Conservation (phyloP, 1,140 invertebrate genomes). For the Nautilus pompilius region DNA sequence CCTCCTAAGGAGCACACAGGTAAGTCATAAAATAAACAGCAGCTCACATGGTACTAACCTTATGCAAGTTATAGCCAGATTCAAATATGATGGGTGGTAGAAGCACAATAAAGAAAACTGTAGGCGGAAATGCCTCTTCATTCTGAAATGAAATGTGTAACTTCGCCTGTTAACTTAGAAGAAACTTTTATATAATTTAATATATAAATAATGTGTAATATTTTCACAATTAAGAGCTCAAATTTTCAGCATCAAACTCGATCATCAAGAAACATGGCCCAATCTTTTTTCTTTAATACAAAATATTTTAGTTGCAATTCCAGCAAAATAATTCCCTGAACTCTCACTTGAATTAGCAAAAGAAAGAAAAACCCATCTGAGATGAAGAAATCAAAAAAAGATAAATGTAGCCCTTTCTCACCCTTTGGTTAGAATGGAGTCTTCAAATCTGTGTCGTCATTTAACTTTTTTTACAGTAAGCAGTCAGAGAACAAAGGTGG, state of each 20-base stretch:
- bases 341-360: too few species aligned
- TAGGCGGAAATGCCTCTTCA: conserved; percentile 95
- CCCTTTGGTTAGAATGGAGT: too few species aligned
- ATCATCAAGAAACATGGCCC: background rate
- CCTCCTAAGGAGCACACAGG: too few species aligned
- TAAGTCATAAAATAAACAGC: too few species aligned
- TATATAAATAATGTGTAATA: background rate
- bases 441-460: too few species aligned
- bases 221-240: background rate
- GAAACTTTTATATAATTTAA: background rate
- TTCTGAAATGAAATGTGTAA: conserved; percentile 59
- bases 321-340: too few species aligned
- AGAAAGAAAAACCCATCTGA: too few species aligned
- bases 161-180: background rate
- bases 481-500: too few species aligned
- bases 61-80: conserved; percentile 97
- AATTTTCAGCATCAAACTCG: background rate
- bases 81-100: conserved; percentile 99
- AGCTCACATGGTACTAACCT: too few species aligned
- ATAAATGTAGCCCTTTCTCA: too few species aligned
- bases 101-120: conserved; percentile 93
- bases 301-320: background rate
- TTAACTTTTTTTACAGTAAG: too few species aligned
- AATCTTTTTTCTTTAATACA: background rate
- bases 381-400: too few species aligned